Evolutionary conservation across 2,888 invertebrate species (phyloP).

Genomic region (Ferdinandea cuprea): DNA sequence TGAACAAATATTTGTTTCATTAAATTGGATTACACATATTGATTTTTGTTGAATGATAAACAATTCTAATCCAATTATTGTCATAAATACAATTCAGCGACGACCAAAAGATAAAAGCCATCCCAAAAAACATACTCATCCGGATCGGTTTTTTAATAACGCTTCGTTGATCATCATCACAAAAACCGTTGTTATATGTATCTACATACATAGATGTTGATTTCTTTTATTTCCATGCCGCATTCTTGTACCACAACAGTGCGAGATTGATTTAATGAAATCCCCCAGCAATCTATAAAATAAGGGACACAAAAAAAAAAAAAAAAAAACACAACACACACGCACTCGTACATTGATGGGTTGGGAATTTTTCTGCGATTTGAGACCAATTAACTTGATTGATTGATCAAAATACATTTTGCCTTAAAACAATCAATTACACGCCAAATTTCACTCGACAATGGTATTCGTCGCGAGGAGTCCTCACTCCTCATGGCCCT

Average conservation of each 20-base stretch:
- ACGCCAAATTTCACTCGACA: constrained; percentile 60
- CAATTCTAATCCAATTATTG: not conserved
- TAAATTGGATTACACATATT: no score
- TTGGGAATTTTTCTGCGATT: constrained; percentile 57
- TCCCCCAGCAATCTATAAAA: constrained; percentile 1
- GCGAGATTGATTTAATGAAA: constrained; percentile 48
- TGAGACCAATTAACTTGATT: constrained; percentile 70
- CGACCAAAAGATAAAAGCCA: constrained; percentile 6
- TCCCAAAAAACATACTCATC: not conserved
- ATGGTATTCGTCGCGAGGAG: constrained; percentile 1
- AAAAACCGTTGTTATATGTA: no score
- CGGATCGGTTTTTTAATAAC: constrained; percentile 42
- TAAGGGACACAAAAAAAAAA: no score
- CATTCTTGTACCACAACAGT: not conserved
- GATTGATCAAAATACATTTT: constrained; percentile 65
- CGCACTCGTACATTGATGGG: not conserved
- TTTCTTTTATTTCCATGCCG: not conserved
- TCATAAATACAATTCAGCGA: not conserved
- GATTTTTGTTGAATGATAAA: no score
- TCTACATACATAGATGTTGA: no score
- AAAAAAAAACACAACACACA: no score
- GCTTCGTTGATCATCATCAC: constrained; percentile 30
- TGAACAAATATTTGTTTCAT: no score
- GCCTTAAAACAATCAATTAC: constrained; percentile 69
- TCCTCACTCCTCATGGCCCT: no score